Base-by-base conservation (phyloP, 2,113 vertebrate genomes). In the Pterocles orientalis region DNA sequence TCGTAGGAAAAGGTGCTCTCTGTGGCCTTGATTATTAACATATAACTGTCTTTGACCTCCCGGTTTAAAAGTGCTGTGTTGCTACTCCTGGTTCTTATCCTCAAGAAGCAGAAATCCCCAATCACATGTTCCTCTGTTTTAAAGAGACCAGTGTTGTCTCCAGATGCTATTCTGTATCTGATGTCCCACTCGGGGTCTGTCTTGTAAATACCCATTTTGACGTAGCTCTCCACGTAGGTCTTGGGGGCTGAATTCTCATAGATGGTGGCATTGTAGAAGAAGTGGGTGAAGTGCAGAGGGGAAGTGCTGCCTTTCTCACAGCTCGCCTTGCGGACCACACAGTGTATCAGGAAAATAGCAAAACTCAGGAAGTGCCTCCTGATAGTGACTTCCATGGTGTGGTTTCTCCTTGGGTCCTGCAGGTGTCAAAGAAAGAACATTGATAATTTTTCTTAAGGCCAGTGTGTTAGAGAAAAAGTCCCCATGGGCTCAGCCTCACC, bases 241-340 rank as follows among this genome's bases (percentile, higher is more conserved):
- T 98, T 99, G 10, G 99, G 99, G 43, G 98, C 98, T 28, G 99
- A 99, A 97, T 99, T 99, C 95, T 99, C 99, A 2, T 98, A 98
- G 97, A 99, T 99, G 72, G 98, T 98, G 57, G 98, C 97, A n/a
- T 99, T 99, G 97, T 99, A 99, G 75, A 99, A 98, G 57, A 98
- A 97, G 82, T 99, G 98, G 3, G 99, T 99, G 97, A 99, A 99
- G 94, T 95, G 98, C 65, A 99, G 90, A 4, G 97, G 97, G 50
- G 98, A 98, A 90, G 95, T 87, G 66, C 26, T 75, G 91, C 97
- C 94, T 82, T 98, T 99, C 88, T 97, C 98, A 51, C 91, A 88
- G 82, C 51, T 96, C 4, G 94, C 97, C 18, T 98, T 92, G 89
- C 88, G 98, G 87, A 93, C 88, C 39, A 86, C 87, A 51, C 95